These are phyloP conservation scores for Serranus cabrilla DNA, from an alignment of 2,797 vertebrate genomes.

Conservation along the genomic window DNA sequence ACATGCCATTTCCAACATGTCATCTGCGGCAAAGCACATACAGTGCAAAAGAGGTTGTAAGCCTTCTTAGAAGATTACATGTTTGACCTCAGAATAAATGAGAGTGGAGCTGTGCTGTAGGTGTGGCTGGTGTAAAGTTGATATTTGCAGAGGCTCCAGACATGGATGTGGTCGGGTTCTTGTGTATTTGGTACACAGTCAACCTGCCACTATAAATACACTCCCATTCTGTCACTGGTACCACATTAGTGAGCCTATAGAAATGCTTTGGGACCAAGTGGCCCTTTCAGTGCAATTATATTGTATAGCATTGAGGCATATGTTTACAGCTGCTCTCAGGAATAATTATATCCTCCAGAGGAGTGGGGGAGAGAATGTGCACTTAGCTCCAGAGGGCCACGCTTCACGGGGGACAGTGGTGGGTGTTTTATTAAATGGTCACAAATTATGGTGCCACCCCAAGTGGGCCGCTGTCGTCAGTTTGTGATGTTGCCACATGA, in stretches of 20 bases:
- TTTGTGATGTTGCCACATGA: constrained; percentile 23
- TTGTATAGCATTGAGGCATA: constrained; percentile 29
- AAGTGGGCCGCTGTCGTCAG: constrained; percentile 7
- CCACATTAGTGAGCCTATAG: constrained; percentile 30
- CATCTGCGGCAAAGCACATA: constrained; percentile 14
- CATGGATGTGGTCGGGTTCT: constrained; percentile 22
- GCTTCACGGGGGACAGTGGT: constrained; percentile 24
- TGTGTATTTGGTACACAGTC: constrained; percentile 34
- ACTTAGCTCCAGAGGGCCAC: constrained; percentile 18
- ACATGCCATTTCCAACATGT: constrained; percentile 49
- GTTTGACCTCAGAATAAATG: constrained; percentile 28
- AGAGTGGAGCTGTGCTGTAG: constrained; percentile 26
- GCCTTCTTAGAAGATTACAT: constrained; percentile 40
- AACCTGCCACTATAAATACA: constrained; percentile 36
- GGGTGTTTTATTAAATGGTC: constrained; percentile 52
- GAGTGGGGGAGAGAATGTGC: constrained; percentile 20
- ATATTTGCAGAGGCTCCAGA: constrained; percentile 41
- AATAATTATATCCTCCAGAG: constrained; percentile 54
- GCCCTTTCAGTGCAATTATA: constrained; percentile 33
- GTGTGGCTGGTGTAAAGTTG: constrained; percentile 30
- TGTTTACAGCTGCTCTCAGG: constrained; percentile 55
- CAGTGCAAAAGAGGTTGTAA: constrained; percentile 16
- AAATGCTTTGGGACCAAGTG: constrained; percentile 40
- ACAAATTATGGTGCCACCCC: constrained; percentile 25
- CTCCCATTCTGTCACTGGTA: constrained; percentile 31